phyloP scores from a whole-genome alignment of 1,140 invertebrate genomes.

The Orchesella cincta region DNA sequence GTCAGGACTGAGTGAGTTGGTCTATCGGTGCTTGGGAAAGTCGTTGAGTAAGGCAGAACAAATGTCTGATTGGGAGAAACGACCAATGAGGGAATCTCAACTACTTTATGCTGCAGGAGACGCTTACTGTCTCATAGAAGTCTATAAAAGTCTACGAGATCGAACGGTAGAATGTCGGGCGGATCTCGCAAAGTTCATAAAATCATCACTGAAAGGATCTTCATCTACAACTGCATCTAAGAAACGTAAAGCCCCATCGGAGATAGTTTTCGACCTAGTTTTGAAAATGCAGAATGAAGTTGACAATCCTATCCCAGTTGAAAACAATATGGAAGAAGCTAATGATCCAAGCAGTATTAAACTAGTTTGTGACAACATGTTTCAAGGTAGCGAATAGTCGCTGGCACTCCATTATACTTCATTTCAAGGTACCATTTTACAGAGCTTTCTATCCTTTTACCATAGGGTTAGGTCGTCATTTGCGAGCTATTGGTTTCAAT shows the following conservation, averaged over 20 bases:
- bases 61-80: slow-evolving; percentile 82
- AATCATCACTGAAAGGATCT: slow-evolving; percentile 48
- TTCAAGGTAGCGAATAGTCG: too few relatives aligned
- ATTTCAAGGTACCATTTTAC: too few relatives aligned
- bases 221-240: slow-evolving; percentile 43
- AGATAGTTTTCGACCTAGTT: slow-evolving; percentile 34
- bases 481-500: slow-evolving; percentile 70
- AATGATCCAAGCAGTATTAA: slow-evolving; percentile 46
- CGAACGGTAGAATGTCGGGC: slow-evolving; percentile 55
- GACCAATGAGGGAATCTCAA: slow-evolving; percentile 74
- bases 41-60: slow-evolving; percentile 78
- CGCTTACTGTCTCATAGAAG: slow-evolving; percentile 74
- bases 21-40: slow-evolving; percentile 70
- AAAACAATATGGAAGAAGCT: background rate
- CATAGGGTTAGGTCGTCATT: slow-evolving; percentile 59
- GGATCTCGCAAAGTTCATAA: background rate
- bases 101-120: slow-evolving; percentile 78
- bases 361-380: slow-evolving; percentile 63
- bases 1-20: slow-evolving; percentile 59
- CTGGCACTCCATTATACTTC: too few relatives aligned
- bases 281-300: slow-evolving; percentile 31
- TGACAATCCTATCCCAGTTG: slow-evolving; percentile 34
- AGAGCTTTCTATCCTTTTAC: too few relatives aligned
- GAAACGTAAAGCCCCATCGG: slow-evolving; percentile 58
- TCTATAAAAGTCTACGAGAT: slow-evolving; percentile 65